phyloP scores from a whole-genome alignment of 2,113 vertebrate genomes.

The Hippoglossus stenolepis region DNA sequence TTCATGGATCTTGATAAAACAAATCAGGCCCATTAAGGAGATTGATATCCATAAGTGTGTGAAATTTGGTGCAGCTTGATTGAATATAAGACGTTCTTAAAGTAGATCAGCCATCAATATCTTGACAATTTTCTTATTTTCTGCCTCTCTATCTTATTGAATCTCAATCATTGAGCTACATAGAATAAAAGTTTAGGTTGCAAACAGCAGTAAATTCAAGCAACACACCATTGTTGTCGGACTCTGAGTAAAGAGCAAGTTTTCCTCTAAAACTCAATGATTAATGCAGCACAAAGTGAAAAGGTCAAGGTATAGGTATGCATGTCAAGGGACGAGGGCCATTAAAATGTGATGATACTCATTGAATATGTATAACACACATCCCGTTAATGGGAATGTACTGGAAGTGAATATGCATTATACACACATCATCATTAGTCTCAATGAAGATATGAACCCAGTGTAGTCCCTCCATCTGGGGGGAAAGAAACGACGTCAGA shows the following conservation, averaged over 20 bases:
- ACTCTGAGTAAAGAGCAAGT: background rate
- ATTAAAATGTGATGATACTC: slow-evolving; percentile 15
- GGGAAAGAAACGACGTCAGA: background rate
- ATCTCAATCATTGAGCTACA: background rate
- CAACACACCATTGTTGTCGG: background rate
- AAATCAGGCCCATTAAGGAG: too few species aligned
- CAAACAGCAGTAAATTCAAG: background rate
- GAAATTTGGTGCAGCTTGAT: too few species aligned
- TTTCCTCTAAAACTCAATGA: background rate
- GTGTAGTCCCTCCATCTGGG: slow-evolving; percentile 24
- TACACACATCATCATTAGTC: slow-evolving; percentile 22
- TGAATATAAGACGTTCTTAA: too few species aligned
- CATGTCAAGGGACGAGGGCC: background rate
- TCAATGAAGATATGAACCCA: slow-evolving; percentile 32
- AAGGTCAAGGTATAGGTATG: slow-evolving; percentile 24
- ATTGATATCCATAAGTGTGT: too few species aligned
- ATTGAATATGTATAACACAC: slow-evolving; percentile 18
- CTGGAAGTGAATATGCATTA: slow-evolving; percentile 2
- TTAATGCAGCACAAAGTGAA: slow-evolving; percentile 4
- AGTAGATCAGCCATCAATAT: too few species aligned
- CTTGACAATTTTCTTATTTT: too few species aligned
- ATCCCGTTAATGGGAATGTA: slow-evolving; percentile 4
- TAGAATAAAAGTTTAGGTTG: background rate
- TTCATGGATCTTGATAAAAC: too few species aligned
- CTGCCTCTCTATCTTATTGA: background rate